Percentiles rank a stretch among this genome's conserved stretches.
phyloP scores from a whole-genome alignment of 2,888 invertebrate species.

The Limnephilus rhombicus region DNA sequence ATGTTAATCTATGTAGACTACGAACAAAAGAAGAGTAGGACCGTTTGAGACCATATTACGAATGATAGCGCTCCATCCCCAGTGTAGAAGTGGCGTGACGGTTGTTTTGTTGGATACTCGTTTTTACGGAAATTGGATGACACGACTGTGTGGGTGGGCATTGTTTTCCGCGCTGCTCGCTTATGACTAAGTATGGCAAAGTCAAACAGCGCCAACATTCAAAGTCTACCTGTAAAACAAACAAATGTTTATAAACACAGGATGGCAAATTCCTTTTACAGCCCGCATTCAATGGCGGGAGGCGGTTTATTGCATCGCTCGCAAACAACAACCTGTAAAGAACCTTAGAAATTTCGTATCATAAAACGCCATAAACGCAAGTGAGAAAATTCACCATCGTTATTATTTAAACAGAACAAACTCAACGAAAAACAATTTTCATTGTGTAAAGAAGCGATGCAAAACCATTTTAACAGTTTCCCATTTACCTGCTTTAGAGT shows the following conservation, averaged over 20 bases:
- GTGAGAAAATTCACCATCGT: slow-evolving; percentile 34
- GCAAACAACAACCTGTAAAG: slow-evolving; percentile 31
- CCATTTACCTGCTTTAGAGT: not conserved
- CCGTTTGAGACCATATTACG: too few relatives aligned
- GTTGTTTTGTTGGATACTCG: not conserved
- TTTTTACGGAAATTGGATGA: not conserved
- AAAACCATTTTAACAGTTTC: not conserved
- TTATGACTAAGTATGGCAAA: slow-evolving; percentile 17
- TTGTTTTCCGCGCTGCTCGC: slow-evolving; percentile 11
- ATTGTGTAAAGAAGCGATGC: slow-evolving; percentile 1
- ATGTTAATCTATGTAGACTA: too few relatives aligned
- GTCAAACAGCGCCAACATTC: slow-evolving; percentile 34
- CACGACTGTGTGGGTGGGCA: not conserved
- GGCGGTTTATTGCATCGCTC: slow-evolving; percentile 29
- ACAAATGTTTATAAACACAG: slow-evolving; percentile 43
- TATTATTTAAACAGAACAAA: slow-evolving; percentile 35
- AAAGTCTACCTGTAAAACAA: slow-evolving; percentile 35
- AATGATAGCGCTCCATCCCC: too few relatives aligned
- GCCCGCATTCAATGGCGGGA: slow-evolving; percentile 23
- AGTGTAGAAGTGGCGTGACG: too few relatives aligned
- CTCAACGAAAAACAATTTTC: slow-evolving; percentile 15
- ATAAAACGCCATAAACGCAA: slow-evolving; percentile 40
- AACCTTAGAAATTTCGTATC: slow-evolving; percentile 44
- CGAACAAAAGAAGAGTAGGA: too few relatives aligned
- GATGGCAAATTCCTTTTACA: slow-evolving; percentile 49